Evolutionary conservation across 2,113 vertebrate genomes (phyloP), one percentile per base, ranked within the genome.

Genomic region (Pionites leucogaster): DNA sequence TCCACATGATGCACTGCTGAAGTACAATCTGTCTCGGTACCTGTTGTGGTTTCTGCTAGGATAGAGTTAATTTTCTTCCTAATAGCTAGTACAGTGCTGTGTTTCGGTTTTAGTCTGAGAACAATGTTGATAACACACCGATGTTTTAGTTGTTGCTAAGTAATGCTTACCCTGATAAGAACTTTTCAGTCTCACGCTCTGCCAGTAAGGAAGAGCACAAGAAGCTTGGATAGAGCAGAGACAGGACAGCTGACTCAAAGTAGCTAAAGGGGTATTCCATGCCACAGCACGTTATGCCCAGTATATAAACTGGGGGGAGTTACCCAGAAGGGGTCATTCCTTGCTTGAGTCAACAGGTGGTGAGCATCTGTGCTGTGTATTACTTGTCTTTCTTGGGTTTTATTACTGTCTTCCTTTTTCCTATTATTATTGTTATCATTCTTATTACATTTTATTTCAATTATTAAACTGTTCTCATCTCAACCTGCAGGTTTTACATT

Each of bases 21-120:
- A 13, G 9, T 31, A 12, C 10, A 46, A 14, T 47, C 13, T 41
- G 15, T 28, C 23, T 69, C 0, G 0, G 11, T 70, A 39, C 5
- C 33, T 59, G 57, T 35, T 59, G 57, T 59, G 13, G 33, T 59
- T 35, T 59, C 57, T 35, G 57, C 33, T 35, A n/a, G 33, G 13
- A 35, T 59, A 24, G 33, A 59, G 33, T 35, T 59, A 35, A n/a
- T n/a, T n/a, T 59, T n/a, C n/a, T 59, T 59, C 22, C 57, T n/a
- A 59, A 22, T 59, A 59, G 9, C 13, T 24, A 22, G 20, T 59
- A 23, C 57, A 35, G 57, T 35, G 33, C 13, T 59, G 33, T 59
- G 22, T 59, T 59, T 59, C 14, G 2, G 57, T 9, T 35, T 35
- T 35, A 24, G 33, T 35, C 22, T 35, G n/a, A 59, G 57, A 35